phyloP scores from a whole-genome alignment of 2,113 vertebrate species.

The Eurystomus gularis region DNA sequence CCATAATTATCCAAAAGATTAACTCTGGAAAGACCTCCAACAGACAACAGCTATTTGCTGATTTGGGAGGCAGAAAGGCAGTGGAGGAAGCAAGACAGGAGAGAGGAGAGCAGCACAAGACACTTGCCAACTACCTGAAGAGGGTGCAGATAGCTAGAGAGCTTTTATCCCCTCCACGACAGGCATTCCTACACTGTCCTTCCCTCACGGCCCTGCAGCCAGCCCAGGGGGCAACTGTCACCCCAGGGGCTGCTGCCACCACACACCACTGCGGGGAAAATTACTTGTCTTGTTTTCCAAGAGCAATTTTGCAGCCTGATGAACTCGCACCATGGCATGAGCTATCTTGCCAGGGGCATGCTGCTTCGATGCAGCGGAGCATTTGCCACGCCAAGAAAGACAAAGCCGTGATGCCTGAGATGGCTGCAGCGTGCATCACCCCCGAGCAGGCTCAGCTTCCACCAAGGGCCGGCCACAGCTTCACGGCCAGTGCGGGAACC shows the following conservation, averaged over 20 bases:
- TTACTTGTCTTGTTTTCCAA: not conserved
- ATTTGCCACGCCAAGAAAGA: not conserved
- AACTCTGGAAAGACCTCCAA: not conserved
- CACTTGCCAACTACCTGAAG: not conserved
- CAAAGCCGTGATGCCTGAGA: not conserved
- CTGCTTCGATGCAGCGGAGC: not conserved
- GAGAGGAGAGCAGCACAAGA: not conserved
- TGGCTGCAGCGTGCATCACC: not conserved
- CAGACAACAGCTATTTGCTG: not conserved
- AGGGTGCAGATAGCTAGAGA: not conserved
- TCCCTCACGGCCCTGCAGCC: too few relatives aligned
- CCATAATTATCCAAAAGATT: not conserved
- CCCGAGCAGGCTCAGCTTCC: rapidly evolving
- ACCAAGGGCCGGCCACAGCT: not conserved
- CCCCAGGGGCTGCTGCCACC: not conserved
- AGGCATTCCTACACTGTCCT: not conserved
- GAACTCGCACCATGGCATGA: not conserved
- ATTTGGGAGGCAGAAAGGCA: not conserved
- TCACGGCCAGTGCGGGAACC: rapidly evolving
- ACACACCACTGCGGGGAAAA: rapidly evolving
- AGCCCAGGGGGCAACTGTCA: not conserved
- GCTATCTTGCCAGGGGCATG: not conserved
- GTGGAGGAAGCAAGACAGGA: not conserved
- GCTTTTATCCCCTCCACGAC: rapidly evolving
- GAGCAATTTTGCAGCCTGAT: not conserved